phyloP scores from a whole-genome alignment of 2,888 invertebrate species.

The Pasiphila rectangulata region DNA sequence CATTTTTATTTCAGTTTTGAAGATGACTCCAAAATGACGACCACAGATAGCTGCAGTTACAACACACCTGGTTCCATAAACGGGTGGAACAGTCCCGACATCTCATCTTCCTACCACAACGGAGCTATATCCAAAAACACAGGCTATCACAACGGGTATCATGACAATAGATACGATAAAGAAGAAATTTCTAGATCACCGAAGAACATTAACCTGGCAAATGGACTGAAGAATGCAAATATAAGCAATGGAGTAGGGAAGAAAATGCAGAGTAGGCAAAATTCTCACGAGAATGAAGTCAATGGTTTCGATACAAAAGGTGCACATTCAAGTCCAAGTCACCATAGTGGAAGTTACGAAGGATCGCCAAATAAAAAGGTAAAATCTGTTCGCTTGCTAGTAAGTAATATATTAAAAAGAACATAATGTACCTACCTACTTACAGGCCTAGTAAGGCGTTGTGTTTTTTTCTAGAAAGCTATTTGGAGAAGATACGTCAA shows the following conservation, averaged over 20 bases:
- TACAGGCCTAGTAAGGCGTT: too few species aligned
- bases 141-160: conserved; percentile 63
- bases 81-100: conserved; percentile 80
- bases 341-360: conserved; percentile 66
- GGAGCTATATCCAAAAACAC: conserved; percentile 71
- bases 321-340: conserved; percentile 64
- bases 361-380: conserved; percentile 75
- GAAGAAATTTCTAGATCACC: conserved; percentile 52
- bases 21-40: conserved; percentile 82
- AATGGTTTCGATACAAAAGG: conserved; percentile 67
- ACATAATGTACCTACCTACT: too few species aligned
- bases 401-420: too few species aligned
- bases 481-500: too few species aligned
- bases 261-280: conserved; percentile 63
- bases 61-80: conserved; percentile 79
- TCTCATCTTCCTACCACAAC: conserved; percentile 64
- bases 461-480: too few species aligned
- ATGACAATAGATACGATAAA: conserved; percentile 52
- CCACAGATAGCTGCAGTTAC: conserved; percentile 80
- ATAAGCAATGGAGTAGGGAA: conserved; percentile 68
- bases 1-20: conserved; percentile 60
- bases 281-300: conserved; percentile 61
- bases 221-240: conserved; percentile 71
- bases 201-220: conserved; percentile 68
- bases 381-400: conserved; percentile 6